These are phyloP conservation scores for Pollicipes pollicipes DNA, from an alignment of 1,140 invertebrate species.

Conservation along the genomic window DNA sequence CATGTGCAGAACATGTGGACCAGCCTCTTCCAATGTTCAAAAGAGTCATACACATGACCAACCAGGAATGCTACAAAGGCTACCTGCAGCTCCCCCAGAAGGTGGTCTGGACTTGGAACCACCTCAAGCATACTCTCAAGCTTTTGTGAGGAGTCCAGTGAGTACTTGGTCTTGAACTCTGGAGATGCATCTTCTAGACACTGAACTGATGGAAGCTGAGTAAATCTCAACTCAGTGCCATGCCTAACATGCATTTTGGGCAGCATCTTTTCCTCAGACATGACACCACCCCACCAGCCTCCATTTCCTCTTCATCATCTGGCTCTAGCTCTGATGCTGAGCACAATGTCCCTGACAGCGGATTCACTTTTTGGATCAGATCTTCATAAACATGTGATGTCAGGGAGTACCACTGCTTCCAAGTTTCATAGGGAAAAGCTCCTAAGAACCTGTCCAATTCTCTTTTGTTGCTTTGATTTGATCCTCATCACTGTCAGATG, in stretches of 20 bases:
- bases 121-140: background rate
- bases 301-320: background rate
- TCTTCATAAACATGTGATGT: background rate
- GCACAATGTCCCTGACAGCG: background rate
- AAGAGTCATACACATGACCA: slow-evolving; percentile 81
- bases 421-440: background rate
- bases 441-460: background rate
- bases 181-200: background rate
- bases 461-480: background rate
- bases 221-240: background rate
- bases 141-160: background rate
- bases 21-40: slow-evolving; percentile 89
- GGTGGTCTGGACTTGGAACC: slow-evolving; percentile 32
- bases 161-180: background rate
- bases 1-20: slow-evolving; percentile 66
- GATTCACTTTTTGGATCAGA: background rate
- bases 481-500: background rate
- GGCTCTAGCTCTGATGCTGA: background rate
- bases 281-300: background rate
- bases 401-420: background rate
- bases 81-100: slow-evolving; percentile 81
- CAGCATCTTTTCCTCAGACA: background rate
- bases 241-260: background rate
- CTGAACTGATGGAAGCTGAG: background rate
- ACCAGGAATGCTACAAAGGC: slow-evolving; percentile 80